phyloP scores from a whole-genome alignment of 2,888 invertebrate genomes.

The Plutella xylostella region DNA sequence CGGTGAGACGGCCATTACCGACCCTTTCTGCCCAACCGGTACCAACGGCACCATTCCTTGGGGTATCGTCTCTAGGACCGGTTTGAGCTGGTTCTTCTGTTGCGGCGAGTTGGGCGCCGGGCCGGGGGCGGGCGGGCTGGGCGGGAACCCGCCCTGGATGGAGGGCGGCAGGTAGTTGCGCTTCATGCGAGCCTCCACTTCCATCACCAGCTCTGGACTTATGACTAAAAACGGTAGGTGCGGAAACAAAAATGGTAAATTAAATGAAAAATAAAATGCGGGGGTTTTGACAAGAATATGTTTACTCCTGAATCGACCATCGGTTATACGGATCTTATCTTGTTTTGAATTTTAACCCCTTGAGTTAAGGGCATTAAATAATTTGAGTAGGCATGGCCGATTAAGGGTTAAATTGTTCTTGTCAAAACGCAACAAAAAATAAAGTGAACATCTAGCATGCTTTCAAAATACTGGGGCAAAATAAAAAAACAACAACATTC shows the following conservation, averaged over 20 bases:
- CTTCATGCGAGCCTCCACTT: slow-evolving; percentile 90
- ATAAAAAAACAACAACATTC: too few relatives aligned
- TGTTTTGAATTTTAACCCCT: too few relatives aligned
- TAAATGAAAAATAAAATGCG: too few relatives aligned
- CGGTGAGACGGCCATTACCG: slow-evolving; percentile 26
- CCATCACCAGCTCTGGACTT: slow-evolving; percentile 89
- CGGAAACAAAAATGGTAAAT: slow-evolving; percentile 20
- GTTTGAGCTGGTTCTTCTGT: slow-evolving; percentile 37
- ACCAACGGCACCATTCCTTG: slow-evolving; percentile 38
- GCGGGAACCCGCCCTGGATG: slow-evolving; percentile 58
- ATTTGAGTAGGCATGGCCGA: too few relatives aligned
- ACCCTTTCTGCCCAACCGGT: slow-evolving; percentile 19
- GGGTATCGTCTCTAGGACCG: slow-evolving; percentile 46
- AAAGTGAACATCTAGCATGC: too few relatives aligned
- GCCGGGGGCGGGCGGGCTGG: slow-evolving; percentile 30
- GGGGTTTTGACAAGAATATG: too few relatives aligned
- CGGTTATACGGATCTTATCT: too few relatives aligned
- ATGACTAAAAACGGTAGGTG: slow-evolving; percentile 73
- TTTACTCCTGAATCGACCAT: too few relatives aligned
- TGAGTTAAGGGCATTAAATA: too few relatives aligned
- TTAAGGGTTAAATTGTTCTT: too few relatives aligned
- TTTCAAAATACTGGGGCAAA: too few relatives aligned
- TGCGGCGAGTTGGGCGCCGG: slow-evolving; percentile 21
- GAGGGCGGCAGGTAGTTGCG: slow-evolving; percentile 82
- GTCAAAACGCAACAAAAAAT: too few relatives aligned